Percentiles rank a stretch among this genome's conserved stretches.
Conservation (phyloP, 2,797 vertebrate species). For the Presbytis comata region DNA sequence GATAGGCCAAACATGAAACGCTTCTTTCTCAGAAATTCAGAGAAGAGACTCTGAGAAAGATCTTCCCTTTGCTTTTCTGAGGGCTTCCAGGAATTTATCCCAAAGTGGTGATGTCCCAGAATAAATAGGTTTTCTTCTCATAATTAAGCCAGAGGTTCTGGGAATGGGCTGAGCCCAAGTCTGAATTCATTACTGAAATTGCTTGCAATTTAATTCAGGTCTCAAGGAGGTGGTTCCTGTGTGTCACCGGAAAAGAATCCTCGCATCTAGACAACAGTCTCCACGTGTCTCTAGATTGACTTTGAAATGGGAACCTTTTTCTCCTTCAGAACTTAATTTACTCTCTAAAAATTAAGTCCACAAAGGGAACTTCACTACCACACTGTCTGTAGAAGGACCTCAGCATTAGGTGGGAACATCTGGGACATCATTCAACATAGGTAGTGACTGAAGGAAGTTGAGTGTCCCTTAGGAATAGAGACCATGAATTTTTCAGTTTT, state of each 20-base stretch:
- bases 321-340: conserved; percentile 31
- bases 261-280: conserved; percentile 62
- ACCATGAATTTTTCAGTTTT: not conserved
- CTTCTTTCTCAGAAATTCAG: conserved; percentile 77
- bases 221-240: conserved; percentile 56
- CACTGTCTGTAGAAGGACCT: not conserved
- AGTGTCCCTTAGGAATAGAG: not conserved
- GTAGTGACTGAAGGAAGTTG: not conserved
- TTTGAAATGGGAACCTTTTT: conserved; percentile 38
- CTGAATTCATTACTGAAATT: conserved; percentile 75
- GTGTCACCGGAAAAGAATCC: conserved; percentile 61
- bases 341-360: conserved; percentile 55
- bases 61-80: conserved; percentile 66
- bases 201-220: conserved; percentile 66
- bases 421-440: not conserved
- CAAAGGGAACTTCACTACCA: not conserved
- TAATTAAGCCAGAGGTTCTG: conserved; percentile 75
- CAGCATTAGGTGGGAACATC: not conserved
- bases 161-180: conserved; percentile 66
- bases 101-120: conserved; percentile 70
- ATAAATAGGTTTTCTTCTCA: conserved; percentile 77
- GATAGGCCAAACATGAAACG: conserved; percentile 42
- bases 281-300: conserved; percentile 39
- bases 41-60: conserved; percentile 65
- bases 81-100: conserved; percentile 77